phyloP scores from a whole-genome alignment of 2,888 invertebrate species.

The Parnassius glacialis region DNA sequence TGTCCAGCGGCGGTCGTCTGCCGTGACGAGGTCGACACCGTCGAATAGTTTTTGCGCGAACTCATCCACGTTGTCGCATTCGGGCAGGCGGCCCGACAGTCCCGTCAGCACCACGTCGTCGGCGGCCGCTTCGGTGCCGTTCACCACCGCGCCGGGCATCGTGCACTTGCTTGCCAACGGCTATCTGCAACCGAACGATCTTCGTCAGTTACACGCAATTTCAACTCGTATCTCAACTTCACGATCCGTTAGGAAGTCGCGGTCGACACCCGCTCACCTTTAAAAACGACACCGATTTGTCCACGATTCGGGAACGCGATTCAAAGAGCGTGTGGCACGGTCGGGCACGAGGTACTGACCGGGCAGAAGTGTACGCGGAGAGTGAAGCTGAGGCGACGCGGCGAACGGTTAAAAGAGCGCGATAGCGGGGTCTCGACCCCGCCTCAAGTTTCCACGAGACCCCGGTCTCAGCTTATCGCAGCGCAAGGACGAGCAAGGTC shows the following conservation, averaged over 20 bases:
- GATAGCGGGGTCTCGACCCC: conserved; percentile 60
- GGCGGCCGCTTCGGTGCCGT: conserved; percentile 52
- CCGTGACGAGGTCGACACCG: conserved; percentile 95
- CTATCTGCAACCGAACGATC: conserved; percentile 46
- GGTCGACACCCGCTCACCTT: conserved; percentile 27
- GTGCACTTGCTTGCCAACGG: conserved; percentile 21
- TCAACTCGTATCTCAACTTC: neutral
- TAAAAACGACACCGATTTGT: conserved; percentile 4
- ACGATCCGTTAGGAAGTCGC: conserved; percentile 29
- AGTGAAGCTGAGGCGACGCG: conserved; percentile 51
- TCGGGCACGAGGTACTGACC: conserved; percentile 36
- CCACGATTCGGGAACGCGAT: neutral
- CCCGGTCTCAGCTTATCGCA: conserved; percentile 50
- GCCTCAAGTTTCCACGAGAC: conserved; percentile 57
- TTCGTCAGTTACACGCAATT: neutral
- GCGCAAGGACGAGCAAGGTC: conserved; percentile 73
- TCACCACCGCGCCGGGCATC: conserved; percentile 65
- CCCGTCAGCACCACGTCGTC: conserved; percentile 92
- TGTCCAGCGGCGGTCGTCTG: conserved; percentile 94
- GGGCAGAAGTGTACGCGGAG: conserved; percentile 45
- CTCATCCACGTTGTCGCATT: conserved; percentile 94
- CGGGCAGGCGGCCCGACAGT: conserved; percentile 93
- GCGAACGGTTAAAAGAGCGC: conserved; percentile 59
- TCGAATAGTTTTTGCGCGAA: conserved; percentile 95
- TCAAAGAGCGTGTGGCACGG: conserved; percentile 24